A percentile compares a stretch with the other conserved stretches of the same genome.
These are phyloP conservation scores for Tigriopus californicus DNA, from an alignment of 2,888 invertebrate species.

Conservation along the genomic window DNA sequence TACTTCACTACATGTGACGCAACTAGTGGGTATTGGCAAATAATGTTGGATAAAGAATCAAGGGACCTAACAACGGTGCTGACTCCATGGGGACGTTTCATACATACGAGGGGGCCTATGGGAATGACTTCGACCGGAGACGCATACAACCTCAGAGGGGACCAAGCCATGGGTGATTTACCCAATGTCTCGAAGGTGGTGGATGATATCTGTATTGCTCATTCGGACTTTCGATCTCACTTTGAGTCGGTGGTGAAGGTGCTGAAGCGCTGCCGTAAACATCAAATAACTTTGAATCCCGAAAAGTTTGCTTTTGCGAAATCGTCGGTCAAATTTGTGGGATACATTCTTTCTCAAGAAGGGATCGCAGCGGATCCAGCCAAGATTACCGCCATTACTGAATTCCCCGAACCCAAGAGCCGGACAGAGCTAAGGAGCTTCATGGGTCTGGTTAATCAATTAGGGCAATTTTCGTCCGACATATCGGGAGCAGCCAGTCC, in stretches of 20 bases:
- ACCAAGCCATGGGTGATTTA: conserved; percentile 7
- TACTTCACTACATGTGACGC: conserved; percentile 14
- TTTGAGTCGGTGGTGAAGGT: background rate
- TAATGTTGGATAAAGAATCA: background rate
- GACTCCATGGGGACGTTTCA: background rate
- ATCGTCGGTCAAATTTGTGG: background rate
- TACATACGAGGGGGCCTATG: conserved; percentile 9
- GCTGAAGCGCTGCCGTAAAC: background rate
- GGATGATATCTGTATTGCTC: background rate
- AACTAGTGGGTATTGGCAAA: conserved; percentile 13
- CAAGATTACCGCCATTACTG: background rate
- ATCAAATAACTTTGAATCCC: conserved; percentile 2
- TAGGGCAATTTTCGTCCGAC: too few species aligned
- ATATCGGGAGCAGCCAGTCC: too few species aligned
- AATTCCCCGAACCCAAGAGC: background rate
- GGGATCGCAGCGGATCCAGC: too few species aligned
- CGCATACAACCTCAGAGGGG: conserved; percentile 10
- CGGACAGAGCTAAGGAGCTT: background rate
- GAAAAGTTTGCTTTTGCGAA: conserved; percentile 1
- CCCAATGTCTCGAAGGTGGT: conserved; percentile 11
- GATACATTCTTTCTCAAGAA: background rate
- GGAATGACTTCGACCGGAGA: conserved; percentile 12
- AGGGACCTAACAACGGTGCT: conserved; percentile 6
- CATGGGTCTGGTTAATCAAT: too few species aligned
- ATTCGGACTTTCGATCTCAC: background rate